Evolutionary conservation across 2,113 vertebrate genomes (phyloP).

Genomic region (Lagopus leucura): DNA sequence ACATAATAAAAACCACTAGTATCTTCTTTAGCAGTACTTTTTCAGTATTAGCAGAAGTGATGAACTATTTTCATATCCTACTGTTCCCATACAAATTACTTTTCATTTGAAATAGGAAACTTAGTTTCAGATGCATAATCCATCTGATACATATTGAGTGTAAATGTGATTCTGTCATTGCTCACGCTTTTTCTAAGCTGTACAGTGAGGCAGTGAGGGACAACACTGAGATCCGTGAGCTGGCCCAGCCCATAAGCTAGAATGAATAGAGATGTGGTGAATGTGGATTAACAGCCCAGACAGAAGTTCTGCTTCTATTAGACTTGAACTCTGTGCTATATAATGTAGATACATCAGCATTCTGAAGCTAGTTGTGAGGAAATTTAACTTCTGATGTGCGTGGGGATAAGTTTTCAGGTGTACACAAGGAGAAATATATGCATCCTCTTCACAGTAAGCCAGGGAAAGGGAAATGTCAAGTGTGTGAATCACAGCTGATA

Average conservation of each 20-base stretch:
- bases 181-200: not conserved
- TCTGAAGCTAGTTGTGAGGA: not conserved
- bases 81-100: not conserved
- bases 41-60: not conserved
- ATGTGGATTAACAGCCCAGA: not conserved
- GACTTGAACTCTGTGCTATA: not conserved
- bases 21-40: not conserved
- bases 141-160: not conserved
- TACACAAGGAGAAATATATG: not conserved
- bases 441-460: fast-evolving
- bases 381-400: fast-evolving
- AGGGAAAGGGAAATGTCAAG: not conserved
- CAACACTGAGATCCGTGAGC: not conserved
- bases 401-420: not conserved
- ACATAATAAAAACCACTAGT: not conserved
- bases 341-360: fast-evolving
- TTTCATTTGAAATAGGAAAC: not conserved
- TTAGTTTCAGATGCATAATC: not conserved
- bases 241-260: not conserved
- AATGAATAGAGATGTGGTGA: not conserved
- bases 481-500: not conserved
- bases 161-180: not conserved
- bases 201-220: not conserved
- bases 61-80: not conserved
- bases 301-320: not conserved